Evolutionary conservation across 2,797 vertebrate species (phyloP), one percentile per base, ranked within the genome.

Genomic region (Lateolabrax maculatus): DNA sequence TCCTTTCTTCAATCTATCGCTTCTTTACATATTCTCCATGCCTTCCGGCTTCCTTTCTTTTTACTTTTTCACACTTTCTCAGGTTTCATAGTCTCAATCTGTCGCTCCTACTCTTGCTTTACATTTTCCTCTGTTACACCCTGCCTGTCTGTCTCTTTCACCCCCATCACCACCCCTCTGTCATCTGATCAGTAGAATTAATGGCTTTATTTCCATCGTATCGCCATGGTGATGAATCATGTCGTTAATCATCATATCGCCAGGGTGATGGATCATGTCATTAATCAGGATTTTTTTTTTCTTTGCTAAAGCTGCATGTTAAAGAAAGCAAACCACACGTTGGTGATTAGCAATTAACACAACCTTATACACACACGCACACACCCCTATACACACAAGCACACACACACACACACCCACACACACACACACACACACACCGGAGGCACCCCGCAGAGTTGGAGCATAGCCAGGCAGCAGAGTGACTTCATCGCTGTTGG

Each of bases 201-300:
- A 94, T 95, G 92, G 87, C 90, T 94, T 92, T 90, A 95, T 95
- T 95, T 94, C 88, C 89, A 93, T 90, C 82, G 75, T 88, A 94
- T 94, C 83, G 73, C 85, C 86, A 91, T 86, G 78, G 90, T 79
- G 85, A 94, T 94, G 93, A 95, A 93, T 93, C 90, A 91, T 94
- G 91, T 90, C 89, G 89, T 95, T 94, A 95, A 95, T 95, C 93
- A 95, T 87, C 89, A 86, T 88, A 92, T 89, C 56, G 85, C 90
- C 43, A 25, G 79, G 87, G 87, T 93, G 91, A 93, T 75, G 71
- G 88, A 92, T 93, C 87, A 68, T 90, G 92, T 93, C 89, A 92
- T 92, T 92, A 94, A 92, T 94, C 84, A 88, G 83, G 81, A 34
- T 79, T 73, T 79, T 79, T 87, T 81, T 84, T 63, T 75, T 27